phyloP scores from a whole-genome alignment of 2,888 invertebrate genomes.

The Dichetophora obliterata region DNA sequence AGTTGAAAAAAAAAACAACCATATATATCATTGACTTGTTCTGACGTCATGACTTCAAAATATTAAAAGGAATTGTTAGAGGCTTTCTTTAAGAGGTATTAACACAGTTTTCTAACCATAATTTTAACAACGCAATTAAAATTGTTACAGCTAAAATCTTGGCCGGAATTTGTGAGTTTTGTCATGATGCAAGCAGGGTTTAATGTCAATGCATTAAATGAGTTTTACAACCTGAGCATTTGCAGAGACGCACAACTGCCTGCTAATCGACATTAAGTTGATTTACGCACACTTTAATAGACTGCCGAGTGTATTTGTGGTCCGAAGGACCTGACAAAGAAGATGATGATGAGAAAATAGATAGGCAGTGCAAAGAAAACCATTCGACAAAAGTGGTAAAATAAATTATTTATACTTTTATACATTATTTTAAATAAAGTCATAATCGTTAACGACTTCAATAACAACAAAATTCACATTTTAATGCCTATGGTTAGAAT shows the following conservation, averaged over 20 bases:
- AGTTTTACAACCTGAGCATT: background rate
- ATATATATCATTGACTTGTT: background rate
- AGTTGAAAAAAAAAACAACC: too few relatives aligned
- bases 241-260: background rate
- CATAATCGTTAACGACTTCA: conserved; percentile 41
- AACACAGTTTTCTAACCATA: background rate
- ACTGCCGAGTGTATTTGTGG: background rate
- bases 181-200: background rate
- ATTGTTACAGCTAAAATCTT: background rate
- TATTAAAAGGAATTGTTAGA: background rate
- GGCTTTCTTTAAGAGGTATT: background rate
- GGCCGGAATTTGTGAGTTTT: background rate
- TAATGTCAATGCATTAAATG: background rate
- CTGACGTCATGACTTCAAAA: background rate
- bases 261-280: conserved; percentile 36
- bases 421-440: conserved; percentile 44
- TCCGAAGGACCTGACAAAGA: background rate
- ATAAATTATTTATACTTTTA: background rate
- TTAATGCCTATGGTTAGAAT: conserved; percentile 40
- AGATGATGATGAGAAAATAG: background rate
- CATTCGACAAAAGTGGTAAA: background rate
- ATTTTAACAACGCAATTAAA: background rate
- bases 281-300: conserved; percentile 32
- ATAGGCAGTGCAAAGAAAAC: background rate
- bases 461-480: conserved; percentile 28